These are phyloP conservation scores for Henricia sp. DNA, from an alignment of 53 echinoderm and acorn worm genomes.

Conservation along the genomic window DNA sequence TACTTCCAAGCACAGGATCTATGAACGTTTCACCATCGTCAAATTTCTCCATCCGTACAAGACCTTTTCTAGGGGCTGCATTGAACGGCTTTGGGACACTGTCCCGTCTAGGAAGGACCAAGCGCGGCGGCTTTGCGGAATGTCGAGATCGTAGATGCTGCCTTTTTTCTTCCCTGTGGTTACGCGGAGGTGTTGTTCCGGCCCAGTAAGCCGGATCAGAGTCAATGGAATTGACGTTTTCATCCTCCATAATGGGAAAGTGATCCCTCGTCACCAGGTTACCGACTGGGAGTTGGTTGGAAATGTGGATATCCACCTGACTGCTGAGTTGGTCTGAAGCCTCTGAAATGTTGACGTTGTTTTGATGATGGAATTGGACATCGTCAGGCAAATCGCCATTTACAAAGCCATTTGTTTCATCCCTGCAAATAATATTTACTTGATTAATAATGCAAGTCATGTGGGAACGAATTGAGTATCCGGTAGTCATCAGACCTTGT, in stretches of 20 bases:
- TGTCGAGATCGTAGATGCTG: conserved; percentile 36
- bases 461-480: too few relatives aligned
- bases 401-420: neutral
- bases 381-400: conserved; percentile 34
- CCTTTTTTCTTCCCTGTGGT: conserved; percentile 61
- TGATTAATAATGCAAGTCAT: too few relatives aligned
- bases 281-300: neutral
- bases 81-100: conserved; percentile 3
- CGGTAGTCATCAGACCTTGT: too few relatives aligned
- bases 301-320: neutral
- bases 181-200: conserved; percentile 66
- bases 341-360: conserved; percentile 15
- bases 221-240: conserved; percentile 38
- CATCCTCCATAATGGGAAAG: conserved; percentile 41
- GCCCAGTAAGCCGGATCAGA: conserved; percentile 28
- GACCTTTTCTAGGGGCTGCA: neutral
- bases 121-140: conserved; percentile 41
- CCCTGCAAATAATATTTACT: conserved; percentile 23
- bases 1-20: conserved; percentile 43
- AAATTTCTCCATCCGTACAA: conserved; percentile 31
- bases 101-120: conserved; percentile 52
- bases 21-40: conserved; percentile 45
- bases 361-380: conserved; percentile 26
- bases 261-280: conserved; percentile 2
- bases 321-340: conserved; percentile 32